Percentiles rank a stretch among this genome's conserved stretches.
Conservation (phyloP, 2,797 vertebrate genomes). For the Sciurus carolinensis region DNA sequence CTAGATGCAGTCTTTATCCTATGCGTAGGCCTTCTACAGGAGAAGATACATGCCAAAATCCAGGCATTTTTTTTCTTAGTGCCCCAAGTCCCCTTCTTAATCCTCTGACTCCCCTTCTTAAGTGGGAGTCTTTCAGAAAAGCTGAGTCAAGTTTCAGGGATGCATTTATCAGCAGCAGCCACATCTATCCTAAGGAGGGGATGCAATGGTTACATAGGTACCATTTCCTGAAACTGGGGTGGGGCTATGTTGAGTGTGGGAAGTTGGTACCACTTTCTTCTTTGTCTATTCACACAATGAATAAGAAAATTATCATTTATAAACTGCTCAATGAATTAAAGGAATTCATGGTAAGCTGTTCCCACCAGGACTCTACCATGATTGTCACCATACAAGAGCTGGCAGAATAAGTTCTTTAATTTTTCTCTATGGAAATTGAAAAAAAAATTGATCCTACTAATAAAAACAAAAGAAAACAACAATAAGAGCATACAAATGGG, state of each 20-base stretch:
- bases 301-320: neutral
- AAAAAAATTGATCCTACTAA: slow-evolving; percentile 56
- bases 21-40: neutral
- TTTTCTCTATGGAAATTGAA: slow-evolving; percentile 52
- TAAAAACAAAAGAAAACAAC: slow-evolving; percentile 30
- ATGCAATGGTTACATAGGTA: neutral
- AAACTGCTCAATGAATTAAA: neutral
- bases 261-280: neutral
- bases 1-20: neutral
- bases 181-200: neutral
- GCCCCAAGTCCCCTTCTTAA: neutral
- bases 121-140: neutral
- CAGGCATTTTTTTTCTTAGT: neutral
- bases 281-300: neutral
- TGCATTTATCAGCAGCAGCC: slow-evolving; percentile 11
- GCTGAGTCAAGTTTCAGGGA: neutral
- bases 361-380: neutral
- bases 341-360: slow-evolving; percentile 14
- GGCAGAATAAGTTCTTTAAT: neutral
- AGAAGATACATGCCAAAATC: neutral
- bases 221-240: neutral
- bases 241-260: neutral
- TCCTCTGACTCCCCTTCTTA: slow-evolving; percentile 31
- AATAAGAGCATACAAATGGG: neutral
- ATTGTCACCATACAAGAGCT: neutral